Percentiles rank a stretch among this genome's conserved stretches.
Conservation (phyloP, 2,113 vertebrate genomes). For the Cryptomyrus ogoouensis region DNA sequence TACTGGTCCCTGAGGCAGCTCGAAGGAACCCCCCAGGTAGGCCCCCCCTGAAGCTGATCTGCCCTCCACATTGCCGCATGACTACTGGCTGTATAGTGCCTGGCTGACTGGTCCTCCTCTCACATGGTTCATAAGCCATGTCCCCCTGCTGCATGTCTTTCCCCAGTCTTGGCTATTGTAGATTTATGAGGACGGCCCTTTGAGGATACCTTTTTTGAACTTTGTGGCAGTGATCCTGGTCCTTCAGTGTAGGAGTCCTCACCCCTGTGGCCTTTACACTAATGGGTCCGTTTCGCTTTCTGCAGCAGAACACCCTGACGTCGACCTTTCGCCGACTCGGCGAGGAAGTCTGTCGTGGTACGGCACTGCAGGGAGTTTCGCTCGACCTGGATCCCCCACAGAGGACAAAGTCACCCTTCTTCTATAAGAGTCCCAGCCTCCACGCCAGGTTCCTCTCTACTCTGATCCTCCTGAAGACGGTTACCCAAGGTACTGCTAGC, state of each 20-base stretch:
- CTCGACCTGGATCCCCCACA: conserved; percentile 40
- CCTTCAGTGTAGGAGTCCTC: background rate
- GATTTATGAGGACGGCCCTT: background rate
- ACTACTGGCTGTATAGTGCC: background rate
- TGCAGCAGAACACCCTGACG: conserved; percentile 60
- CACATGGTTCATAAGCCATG: background rate
- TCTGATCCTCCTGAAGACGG: conserved; percentile 75
- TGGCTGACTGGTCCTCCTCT: background rate
- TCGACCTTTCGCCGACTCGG: conserved; percentile 76
- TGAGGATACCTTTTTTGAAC: background rate
- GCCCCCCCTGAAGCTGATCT: background rate
- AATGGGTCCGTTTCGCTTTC: conserved; percentile 19
- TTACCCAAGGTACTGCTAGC: conserved; percentile 71
- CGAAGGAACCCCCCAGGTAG: conserved; percentile 66
- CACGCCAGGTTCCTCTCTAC: conserved; percentile 70
- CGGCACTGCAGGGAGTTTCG: conserved; percentile 39
- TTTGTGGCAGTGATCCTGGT: background rate
- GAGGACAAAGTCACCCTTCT: conserved; percentile 50
- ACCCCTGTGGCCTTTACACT: background rate
- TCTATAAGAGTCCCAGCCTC: conserved; percentile 70
- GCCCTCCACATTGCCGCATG: background rate
- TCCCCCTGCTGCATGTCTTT: background rate
- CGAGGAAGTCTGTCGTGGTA: conserved; percentile 69
- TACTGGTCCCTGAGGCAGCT: conserved; percentile 72
- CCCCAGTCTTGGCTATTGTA: background rate